Evolutionary conservation across 1,140 invertebrate species (phyloP), one percentile per base, ranked within the genome.

Genomic region (Bombyx mandarina): DNA sequence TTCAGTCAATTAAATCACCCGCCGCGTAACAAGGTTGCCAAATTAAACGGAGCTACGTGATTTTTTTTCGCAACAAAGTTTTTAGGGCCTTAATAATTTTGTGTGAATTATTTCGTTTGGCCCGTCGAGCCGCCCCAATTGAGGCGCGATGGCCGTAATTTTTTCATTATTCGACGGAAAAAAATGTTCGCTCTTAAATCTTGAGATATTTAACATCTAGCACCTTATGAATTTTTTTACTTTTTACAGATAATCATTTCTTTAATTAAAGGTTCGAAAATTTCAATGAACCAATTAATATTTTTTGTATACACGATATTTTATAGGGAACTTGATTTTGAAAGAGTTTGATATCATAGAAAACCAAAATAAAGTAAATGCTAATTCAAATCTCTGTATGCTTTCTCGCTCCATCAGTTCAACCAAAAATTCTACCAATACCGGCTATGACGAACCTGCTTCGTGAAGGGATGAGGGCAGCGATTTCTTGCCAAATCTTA

Each of bases 401-500:
- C 12, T 18, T 35, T 35, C 26, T 35, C 26, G 26, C 26, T 35
- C 26, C 81, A 74, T 51, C 91, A 96, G 95, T 96, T 75, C 94
- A 94, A 57, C 95, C 95, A 55, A 95, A 94, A 90, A 95, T 96
- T 79, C 91, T 96, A 86, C 94, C 94, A 26, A 96, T 95, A 66
- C 92, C 95, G 86, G 92, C 95, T 48, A 92, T 95, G 86, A 93
- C 92, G 43, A 92, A 93, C 72, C 88, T 94, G 69, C 87, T 96
- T 55, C 91, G 94, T 57, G 96, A 98, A 89, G 97, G 97, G 9
- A 97, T 97, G 91, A 89, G 97, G 59, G 95, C 96, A 8, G 95
- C 95, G 42, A 95, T 98, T 64, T 94, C 96, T 58, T 99, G 97
- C 88, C 94, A 96, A 73, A 96, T 98, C 66, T 93, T 97, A 75